Conservation (phyloP, 2,113 vertebrate species). For the Aldabrachelys gigantea region DNA sequence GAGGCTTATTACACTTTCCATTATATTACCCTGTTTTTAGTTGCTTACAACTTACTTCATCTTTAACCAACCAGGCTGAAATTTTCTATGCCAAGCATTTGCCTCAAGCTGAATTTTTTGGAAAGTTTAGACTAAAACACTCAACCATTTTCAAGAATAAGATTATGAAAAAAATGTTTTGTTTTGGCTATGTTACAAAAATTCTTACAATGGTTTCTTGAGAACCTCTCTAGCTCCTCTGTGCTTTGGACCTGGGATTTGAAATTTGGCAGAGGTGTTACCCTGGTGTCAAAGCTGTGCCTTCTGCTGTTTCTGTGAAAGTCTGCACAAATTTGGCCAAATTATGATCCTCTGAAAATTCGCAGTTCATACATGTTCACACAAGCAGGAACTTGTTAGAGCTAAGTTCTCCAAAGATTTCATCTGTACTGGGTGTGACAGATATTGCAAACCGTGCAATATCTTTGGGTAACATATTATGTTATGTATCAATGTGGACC, state of each 20-base stretch:
- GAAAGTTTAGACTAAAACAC: slow-evolving; percentile 33
- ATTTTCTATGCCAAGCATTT: slow-evolving; percentile 37
- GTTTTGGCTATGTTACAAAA: slow-evolving; percentile 15
- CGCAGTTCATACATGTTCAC: background rate
- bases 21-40: background rate
- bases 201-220: background rate
- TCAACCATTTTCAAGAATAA: slow-evolving; percentile 27
- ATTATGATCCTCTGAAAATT: background rate
- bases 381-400: background rate
- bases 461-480: background rate
- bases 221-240: background rate
- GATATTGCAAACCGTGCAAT: background rate
- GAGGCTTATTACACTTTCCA: background rate
- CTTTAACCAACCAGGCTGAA: slow-evolving; percentile 16
- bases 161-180: slow-evolving; percentile 23
- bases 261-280: background rate
- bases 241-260: background rate
- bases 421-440: background rate
- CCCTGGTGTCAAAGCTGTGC: background rate
- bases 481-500: background rate
- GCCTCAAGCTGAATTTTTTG: slow-evolving; percentile 28
- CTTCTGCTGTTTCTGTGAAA: background rate
- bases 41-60: slow-evolving; percentile 26
- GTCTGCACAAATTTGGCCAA: background rate
- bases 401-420: background rate